A percentile compares a stretch with the other conserved stretches of the same genome.
These are phyloP conservation scores for Synergus itoensis DNA, from an alignment of 2,888 invertebrate genomes.

Conservation along the genomic window DNA sequence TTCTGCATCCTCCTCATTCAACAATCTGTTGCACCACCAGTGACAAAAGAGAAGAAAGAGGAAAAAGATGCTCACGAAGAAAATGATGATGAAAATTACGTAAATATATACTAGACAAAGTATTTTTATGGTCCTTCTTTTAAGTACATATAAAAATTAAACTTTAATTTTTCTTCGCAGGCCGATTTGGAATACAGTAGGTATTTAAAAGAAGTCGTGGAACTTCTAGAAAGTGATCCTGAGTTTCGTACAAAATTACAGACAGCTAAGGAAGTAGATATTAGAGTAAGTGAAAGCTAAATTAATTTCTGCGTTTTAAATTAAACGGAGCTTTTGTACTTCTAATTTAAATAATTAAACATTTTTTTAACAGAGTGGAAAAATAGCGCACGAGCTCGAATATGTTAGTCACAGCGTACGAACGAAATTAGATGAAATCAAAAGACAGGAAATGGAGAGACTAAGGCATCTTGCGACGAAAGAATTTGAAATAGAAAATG, in stretches of 20 bases:
- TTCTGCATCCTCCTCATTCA: slow-evolving; percentile 61
- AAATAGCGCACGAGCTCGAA: slow-evolving; percentile 94
- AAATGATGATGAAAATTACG: slow-evolving; percentile 55
- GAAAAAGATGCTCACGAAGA: slow-evolving; percentile 63
- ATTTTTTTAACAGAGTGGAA: slow-evolving; percentile 85
- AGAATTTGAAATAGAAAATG: slow-evolving; percentile 84
- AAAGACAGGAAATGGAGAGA: slow-evolving; percentile 91
- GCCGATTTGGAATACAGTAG: slow-evolving; percentile 86
- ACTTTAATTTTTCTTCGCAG: not conserved
- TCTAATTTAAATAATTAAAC: slow-evolving; percentile 1
- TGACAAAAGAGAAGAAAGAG: slow-evolving; percentile 73
- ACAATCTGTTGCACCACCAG: slow-evolving; percentile 78
- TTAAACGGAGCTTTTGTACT: not conserved
- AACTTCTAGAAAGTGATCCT: slow-evolving; percentile 92
- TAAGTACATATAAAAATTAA: not conserved
- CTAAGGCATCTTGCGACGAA: slow-evolving; percentile 86
- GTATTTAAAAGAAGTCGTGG: slow-evolving; percentile 94
- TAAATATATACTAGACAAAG: slow-evolving; percentile 3
- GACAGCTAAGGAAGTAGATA: slow-evolving; percentile 90
- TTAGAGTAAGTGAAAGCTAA: slow-evolving; percentile 82
- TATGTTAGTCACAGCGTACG: slow-evolving; percentile 93
- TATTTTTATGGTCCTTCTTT: not conserved
- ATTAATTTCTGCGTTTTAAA: slow-evolving; percentile 24
- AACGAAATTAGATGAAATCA: slow-evolving; percentile 93
- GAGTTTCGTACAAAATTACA: slow-evolving; percentile 90